Evolutionary conservation across 2,888 invertebrate genomes (phyloP), one percentile per base, ranked within the genome.

Genomic region (Morinoia aosen): DNA sequence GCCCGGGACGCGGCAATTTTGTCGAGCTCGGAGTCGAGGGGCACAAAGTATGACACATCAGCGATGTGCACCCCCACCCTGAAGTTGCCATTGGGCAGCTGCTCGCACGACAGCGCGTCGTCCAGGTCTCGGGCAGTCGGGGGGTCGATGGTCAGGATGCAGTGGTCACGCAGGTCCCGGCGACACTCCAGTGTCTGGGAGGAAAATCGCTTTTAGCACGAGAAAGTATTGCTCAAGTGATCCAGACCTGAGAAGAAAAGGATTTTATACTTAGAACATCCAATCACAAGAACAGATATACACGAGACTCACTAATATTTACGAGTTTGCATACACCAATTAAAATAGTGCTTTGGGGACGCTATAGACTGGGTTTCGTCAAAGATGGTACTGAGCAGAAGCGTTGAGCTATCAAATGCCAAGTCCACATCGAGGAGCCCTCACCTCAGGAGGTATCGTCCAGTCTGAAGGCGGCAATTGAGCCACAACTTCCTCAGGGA

Each of bases 91-190:
- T 76, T 48, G 3, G 98, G 98, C 61, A 99, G 97, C 96, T 97
- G 97, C 97, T 98, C 98, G 97, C 98, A 98, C 25, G 99, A 99
- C 19, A 99, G 97, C 0, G 99, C 99, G 97, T 99, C 99, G 97
- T 99, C 99, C 97, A 99, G 98, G 97, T 99, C 99, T 95, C 98
- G 98, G 7, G 99, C 99, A 94, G 98, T 99, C 61, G 98, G 97
- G 10, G 99, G 99, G 97, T 99, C 99, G 97, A 99, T 99, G 0
- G 99, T 99, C 97, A 99, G 99, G 95, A 99, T 98, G 97, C 99
- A 99, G 96, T 98, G 97, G 19, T 97, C 96, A 10, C 98, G 97
- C 48, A 96, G 94, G 94, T 96, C 96, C 48, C 91, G 95, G 33
- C 96, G 96, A 25, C 48, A 39, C 56, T 95, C 25, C 14, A 96